phyloP scores from a whole-genome alignment of 2,797 vertebrate genomes.

The Acipenser transmontanus region DNA sequence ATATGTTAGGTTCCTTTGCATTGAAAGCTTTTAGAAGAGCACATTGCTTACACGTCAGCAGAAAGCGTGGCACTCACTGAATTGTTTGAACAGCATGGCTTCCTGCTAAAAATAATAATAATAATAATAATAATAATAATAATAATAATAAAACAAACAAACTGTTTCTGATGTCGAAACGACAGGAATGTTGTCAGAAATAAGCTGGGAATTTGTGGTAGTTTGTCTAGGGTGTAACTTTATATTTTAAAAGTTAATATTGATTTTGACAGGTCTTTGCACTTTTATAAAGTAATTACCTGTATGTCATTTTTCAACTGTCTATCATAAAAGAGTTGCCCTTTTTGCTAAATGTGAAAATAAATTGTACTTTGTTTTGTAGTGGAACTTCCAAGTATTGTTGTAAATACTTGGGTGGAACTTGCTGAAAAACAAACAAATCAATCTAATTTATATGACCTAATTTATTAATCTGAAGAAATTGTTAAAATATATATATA shows the following conservation, averaged over 20 bases:
- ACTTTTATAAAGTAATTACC: conserved; percentile 77
- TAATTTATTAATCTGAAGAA: conserved; percentile 87
- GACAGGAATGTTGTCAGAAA: conserved; percentile 73
- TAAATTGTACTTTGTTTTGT: conserved; percentile 69
- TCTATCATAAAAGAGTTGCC: conserved; percentile 70
- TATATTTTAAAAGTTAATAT: conserved; percentile 52
- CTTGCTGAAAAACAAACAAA: conserved; percentile 54
- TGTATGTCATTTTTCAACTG: conserved; percentile 63
- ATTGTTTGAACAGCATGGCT: neutral
- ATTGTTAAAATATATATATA: conserved; percentile 10
- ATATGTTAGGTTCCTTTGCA: neutral
- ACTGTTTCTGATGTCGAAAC: conserved; percentile 49
- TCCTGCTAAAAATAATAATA: neutral
- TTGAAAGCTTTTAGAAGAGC: conserved; percentile 13
- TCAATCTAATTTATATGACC: conserved; percentile 83
- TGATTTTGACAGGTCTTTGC: conserved; percentile 69
- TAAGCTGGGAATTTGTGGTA: conserved; percentile 72
- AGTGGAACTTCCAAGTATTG: conserved; percentile 85
- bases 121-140: too few species aligned
- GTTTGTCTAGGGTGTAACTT: conserved; percentile 61
- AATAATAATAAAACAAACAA: neutral
- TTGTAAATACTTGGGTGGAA: conserved; percentile 89
- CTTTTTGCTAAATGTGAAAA: conserved; percentile 74
- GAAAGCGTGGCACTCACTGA: conserved; percentile 30
- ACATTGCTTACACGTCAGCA: conserved; percentile 27